Conservation (phyloP, 2,797 vertebrate genomes). For the Anas acuta region DNA sequence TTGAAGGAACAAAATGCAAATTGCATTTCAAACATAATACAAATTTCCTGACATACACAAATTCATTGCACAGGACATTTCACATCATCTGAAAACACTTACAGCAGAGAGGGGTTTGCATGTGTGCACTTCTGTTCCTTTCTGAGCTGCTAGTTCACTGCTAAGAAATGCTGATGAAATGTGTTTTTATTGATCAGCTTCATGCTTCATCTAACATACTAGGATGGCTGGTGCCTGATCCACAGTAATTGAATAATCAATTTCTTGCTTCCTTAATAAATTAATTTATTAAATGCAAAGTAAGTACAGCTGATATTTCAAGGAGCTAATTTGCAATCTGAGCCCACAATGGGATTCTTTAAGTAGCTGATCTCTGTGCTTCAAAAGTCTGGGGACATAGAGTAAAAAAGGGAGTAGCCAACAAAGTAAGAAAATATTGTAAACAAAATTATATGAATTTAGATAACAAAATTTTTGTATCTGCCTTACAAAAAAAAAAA, state of each 20-base stretch:
- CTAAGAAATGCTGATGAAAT: background rate
- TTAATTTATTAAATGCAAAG: slow-evolving; percentile 63
- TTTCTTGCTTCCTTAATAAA: slow-evolving; percentile 67
- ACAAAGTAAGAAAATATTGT: background rate
- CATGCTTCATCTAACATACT: background rate
- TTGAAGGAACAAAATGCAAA: slow-evolving; percentile 40
- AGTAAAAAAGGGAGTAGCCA: background rate
- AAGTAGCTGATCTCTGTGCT: slow-evolving; percentile 1
- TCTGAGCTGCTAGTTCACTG: background rate
- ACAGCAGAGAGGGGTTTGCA: background rate
- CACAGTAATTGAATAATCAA: slow-evolving; percentile 62
- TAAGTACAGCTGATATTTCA: slow-evolving; percentile 47
- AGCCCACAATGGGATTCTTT: slow-evolving; percentile 47
- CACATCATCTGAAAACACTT: background rate
- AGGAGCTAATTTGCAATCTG: slow-evolving; percentile 59
- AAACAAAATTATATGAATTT: background rate
- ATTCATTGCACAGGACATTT: background rate
- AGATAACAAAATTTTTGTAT: background rate
- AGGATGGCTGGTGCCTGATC: slow-evolving; percentile 6
- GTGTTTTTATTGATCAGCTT: slow-evolving; percentile 38
- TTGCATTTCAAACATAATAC: slow-evolving; percentile 23
- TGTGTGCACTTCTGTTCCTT: background rate
- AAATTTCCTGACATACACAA: slow-evolving; percentile 12
- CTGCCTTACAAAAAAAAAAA: background rate
- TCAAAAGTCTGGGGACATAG: background rate